Evolutionary conservation across 30 jellyfish, hydroid and myxozoan species (phyloP), one percentile per base, ranked within the genome.

Genomic region (Mastigias papua): DNA sequence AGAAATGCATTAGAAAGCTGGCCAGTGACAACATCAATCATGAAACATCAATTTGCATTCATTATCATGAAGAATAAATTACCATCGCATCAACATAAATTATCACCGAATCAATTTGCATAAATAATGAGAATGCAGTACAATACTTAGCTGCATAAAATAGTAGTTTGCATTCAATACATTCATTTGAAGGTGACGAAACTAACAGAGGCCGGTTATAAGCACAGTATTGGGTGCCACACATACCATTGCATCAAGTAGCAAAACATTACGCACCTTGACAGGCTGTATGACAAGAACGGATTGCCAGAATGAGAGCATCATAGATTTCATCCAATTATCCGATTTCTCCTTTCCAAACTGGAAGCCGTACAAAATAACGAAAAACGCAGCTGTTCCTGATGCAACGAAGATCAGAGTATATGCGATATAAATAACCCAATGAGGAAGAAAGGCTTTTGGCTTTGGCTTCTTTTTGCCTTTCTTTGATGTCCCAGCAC

Each of bases 201-300:
- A n/a, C n/a, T n/a, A n/a, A n/a, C n/a, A n/a, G n/a, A n/a, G n/a
- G n/a, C n/a, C n/a, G n/a, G n/a, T n/a, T n/a, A n/a, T n/a, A n/a
- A n/a, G n/a, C n/a, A n/a, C n/a, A n/a, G n/a, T n/a, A n/a, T n/a
- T n/a, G n/a, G n/a, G n/a, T n/a, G n/a, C n/a, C n/a, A n/a, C n/a
- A n/a, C 54, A 4, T 42, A 42, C 54, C 19, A 25, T 4, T 57
- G 69, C 69, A 57, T 19, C 69, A 19, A 57, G 25, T 17, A 57
- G 8, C 69, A 23, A 57, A 57, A 7, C 23, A 5, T 57, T 23
- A 10, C 89, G 5, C 66, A 88, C 98, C 96, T 93, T 93, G 51
- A 93, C 89, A n/a, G 98, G 98, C 62, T 93, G 98, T 0, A 93
- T 82, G 66, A 93, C 86, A 25, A 93, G 78, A 22, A 93, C 98